phyloP scores from a whole-genome alignment of 1,140 invertebrate genomes.

The Pachyrhynchus sulphureomaculatus region DNA sequence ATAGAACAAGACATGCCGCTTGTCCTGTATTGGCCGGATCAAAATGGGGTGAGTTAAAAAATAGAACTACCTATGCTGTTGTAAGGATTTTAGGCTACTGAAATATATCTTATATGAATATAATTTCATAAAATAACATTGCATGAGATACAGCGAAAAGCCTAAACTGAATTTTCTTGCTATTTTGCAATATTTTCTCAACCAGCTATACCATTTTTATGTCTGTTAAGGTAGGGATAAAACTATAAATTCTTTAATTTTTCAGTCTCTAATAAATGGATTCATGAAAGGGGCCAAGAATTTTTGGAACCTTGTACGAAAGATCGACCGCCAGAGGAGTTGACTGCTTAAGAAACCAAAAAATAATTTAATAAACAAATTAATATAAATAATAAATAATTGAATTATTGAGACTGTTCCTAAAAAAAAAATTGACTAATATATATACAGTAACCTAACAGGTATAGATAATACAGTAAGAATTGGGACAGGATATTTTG shows the following conservation, averaged over 20 bases:
- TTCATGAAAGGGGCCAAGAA: conserved; percentile 94
- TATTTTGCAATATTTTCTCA: too few relatives aligned
- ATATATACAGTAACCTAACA: too few relatives aligned
- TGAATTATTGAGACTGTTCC: conserved; percentile 5
- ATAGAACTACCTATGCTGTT: too few relatives aligned
- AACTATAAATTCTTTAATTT: conserved; percentile 42
- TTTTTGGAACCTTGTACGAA: conserved; percentile 78
- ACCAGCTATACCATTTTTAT: too few relatives aligned
- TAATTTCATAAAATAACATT: too few relatives aligned
- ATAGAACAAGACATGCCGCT: conserved; percentile 90
- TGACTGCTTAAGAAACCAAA: conserved; percentile 38
- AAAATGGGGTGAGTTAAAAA: conserved; percentile 92
- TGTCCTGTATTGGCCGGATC: conserved; percentile 95
- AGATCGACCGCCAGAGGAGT: conserved; percentile 48
- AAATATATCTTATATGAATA: not conserved
- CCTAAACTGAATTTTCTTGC: too few relatives aligned
- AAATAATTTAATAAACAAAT: not conserved
- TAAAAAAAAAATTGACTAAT: too few relatives aligned
- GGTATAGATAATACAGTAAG: too few relatives aligned
- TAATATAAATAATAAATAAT: not conserved
- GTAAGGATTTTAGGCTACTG: conserved; percentile 13
- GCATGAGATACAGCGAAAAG: too few relatives aligned
- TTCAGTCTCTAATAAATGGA: conserved; percentile 98
- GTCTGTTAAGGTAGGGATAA: too few relatives aligned
- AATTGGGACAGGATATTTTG: too few relatives aligned